A percentile compares a stretch with the other conserved stretches of the same genome.
These are phyloP conservation scores for Dermatemys mawii DNA, from an alignment of 2,113 vertebrate genomes.

Conservation along the genomic window DNA sequence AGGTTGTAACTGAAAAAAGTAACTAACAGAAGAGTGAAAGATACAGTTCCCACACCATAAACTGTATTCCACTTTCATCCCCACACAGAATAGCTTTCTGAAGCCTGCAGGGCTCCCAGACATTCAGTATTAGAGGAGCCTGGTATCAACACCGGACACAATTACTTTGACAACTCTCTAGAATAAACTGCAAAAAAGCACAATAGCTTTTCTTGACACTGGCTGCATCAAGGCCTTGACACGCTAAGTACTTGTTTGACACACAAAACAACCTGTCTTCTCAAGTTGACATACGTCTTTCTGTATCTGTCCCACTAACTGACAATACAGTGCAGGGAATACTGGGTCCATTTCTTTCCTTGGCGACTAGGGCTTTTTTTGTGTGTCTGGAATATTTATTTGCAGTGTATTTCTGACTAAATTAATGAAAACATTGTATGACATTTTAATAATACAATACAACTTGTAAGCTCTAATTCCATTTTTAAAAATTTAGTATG, in stretches of 20 bases:
- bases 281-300: not conserved
- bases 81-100: not conserved
- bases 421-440: not conserved
- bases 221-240: not conserved
- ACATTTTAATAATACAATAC: not conserved
- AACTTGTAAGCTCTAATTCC: not conserved
- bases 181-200: not conserved
- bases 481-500: not conserved
- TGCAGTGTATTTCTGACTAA: not conserved
- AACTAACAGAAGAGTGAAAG: not conserved
- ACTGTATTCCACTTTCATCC: not conserved
- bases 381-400: not conserved
- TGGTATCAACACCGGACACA: not conserved
- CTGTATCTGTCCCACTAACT: not conserved
- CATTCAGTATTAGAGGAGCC: not conserved
- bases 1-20: not conserved
- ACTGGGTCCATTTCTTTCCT: not conserved
- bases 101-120: not conserved
- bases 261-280: not conserved
- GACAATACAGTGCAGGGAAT: not conserved
- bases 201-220: not conserved
- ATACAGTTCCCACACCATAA: not conserved
- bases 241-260: not conserved
- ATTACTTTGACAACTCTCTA: not conserved
- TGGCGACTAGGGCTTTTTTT: not conserved